A percentile compares a stretch with the other conserved stretches of the same genome.
phyloP scores from a whole-genome alignment of 2,113 vertebrate genomes.

The Ochotona princeps region DNA sequence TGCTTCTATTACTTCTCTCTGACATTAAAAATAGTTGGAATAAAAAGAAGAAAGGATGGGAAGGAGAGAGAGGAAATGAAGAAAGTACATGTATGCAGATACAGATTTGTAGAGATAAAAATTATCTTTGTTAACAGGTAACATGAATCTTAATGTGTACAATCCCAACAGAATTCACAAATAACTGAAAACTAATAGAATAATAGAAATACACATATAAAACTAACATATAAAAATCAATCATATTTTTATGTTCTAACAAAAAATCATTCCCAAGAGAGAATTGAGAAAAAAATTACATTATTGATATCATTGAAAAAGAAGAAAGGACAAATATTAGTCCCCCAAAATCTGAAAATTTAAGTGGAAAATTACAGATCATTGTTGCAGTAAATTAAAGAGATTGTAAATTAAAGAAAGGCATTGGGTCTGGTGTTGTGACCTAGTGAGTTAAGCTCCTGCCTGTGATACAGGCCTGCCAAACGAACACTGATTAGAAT shows the following conservation, averaged over 20 bases:
- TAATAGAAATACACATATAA: not conserved
- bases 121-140: not conserved
- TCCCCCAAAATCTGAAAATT: not conserved
- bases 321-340: slow-evolving; percentile 43
- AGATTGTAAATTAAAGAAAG: not conserved
- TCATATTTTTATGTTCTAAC: slow-evolving; percentile 31
- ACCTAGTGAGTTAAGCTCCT: too few species aligned
- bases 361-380: slow-evolving; percentile 10
- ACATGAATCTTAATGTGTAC: not conserved
- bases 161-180: slow-evolving; percentile 3
- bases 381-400: slow-evolving; percentile 35
- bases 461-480: too few species aligned
- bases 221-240: slow-evolving; percentile 23
- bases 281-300: slow-evolving; percentile 34
- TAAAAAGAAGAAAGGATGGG: not conserved
- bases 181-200: slow-evolving; percentile 10
- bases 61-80: not conserved
- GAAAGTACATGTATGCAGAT: too few species aligned
- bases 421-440: too few species aligned
- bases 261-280: not conserved
- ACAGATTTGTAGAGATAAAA: not conserved
- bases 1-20: not conserved
- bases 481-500: too few species aligned
- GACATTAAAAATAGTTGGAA: not conserved
- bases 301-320: not conserved